These are phyloP conservation scores for Syrrhaptes paradoxus DNA, from an alignment of 2,113 vertebrate species.

Conservation along the genomic window DNA sequence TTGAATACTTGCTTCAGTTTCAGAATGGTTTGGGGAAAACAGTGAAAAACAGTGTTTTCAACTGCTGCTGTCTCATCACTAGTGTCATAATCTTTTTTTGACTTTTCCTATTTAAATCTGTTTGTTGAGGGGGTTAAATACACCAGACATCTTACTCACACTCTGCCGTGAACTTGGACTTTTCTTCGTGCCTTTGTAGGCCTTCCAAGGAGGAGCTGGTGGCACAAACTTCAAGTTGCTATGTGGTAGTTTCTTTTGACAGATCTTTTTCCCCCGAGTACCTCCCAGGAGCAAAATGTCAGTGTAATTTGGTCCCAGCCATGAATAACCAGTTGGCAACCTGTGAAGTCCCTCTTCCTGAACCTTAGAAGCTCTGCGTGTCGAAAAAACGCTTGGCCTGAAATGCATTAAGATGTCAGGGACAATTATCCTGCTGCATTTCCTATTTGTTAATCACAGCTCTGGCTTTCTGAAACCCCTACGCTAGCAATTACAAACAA, in stretches of 20 bases:
- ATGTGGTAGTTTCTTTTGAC: conserved; percentile 27
- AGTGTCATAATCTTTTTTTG: background rate
- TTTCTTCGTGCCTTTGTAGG: background rate
- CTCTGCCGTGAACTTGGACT: background rate
- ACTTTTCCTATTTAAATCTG: background rate
- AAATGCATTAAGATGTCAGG: conserved; percentile 32
- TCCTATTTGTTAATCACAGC: conserved; percentile 22
- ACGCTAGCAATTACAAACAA: background rate
- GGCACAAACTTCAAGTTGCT: background rate
- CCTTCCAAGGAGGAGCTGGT: conserved; percentile 10
- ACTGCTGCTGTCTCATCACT: background rate
- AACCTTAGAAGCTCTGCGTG: background rate
- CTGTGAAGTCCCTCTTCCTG: conserved; percentile 9
- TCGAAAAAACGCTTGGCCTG: background rate
- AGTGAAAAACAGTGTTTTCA: background rate
- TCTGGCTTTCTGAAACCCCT: conserved; percentile 12
- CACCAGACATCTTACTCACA: background rate
- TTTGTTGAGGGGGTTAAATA: background rate
- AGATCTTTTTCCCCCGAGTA: conserved; percentile 10
- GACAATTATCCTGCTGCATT: conserved; percentile 13
- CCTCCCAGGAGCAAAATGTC: conserved; percentile 42
- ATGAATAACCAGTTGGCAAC: conserved; percentile 39
- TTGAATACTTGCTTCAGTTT: background rate
- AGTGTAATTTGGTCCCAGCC: conserved; percentile 4
- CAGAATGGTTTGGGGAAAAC: background rate